Percentiles rank a stretch among this genome's conserved stretches.
Evolutionary conservation across 2,113 vertebrate species (phyloP).

Genomic region (Boulengeromyrus knoepffleri): DNA sequence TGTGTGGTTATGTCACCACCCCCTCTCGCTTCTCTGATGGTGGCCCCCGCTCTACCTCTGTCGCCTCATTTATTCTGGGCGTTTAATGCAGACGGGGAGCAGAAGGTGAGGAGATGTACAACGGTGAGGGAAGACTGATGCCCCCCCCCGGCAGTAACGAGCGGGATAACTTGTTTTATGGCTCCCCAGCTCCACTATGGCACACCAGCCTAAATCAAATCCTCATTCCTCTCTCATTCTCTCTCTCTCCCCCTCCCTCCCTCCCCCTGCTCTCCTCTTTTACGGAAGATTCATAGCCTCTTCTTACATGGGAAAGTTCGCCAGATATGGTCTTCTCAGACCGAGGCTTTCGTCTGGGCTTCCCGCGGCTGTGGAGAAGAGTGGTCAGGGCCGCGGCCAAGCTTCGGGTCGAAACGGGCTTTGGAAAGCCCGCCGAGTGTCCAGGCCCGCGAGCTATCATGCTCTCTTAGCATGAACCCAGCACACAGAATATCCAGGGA

Average conservation of each 20-base stretch:
- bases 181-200: neutral
- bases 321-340: neutral
- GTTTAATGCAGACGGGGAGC: slow-evolving; percentile 9
- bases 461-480: neutral
- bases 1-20: neutral
- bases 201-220: slow-evolving; percentile 9
- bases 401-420: neutral
- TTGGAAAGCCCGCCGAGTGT: neutral
- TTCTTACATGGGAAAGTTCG: neutral
- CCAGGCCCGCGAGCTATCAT: neutral
- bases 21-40: neutral
- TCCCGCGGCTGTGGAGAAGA: neutral
- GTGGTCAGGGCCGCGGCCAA: neutral
- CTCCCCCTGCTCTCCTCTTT: neutral
- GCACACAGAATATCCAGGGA: neutral
- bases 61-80: neutral
- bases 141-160: neutral
- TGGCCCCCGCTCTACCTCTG: neutral
- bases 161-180: neutral
- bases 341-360: neutral
- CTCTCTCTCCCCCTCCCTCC: neutral
- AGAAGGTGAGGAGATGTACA: neutral
- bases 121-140: neutral
- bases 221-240: neutral
- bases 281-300: slow-evolving; percentile 4